A percentile compares a stretch with the other conserved stretches of the same genome.
These are phyloP conservation scores for Malacoctenus gilli DNA, from an alignment of 2,797 vertebrate species.

Conservation along the genomic window DNA sequence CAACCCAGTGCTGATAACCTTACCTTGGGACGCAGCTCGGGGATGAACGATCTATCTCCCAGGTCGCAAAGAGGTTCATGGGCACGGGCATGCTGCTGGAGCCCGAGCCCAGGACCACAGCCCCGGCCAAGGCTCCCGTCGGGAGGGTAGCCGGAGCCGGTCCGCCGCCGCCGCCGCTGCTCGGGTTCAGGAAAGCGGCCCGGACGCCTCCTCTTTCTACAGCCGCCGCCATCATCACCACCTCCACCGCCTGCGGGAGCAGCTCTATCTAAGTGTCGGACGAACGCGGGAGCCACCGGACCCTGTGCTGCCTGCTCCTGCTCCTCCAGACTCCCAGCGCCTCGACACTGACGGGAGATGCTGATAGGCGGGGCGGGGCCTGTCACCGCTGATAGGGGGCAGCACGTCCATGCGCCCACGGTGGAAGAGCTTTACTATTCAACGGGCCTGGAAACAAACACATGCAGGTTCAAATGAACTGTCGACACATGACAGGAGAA, in stretches of 20 bases:
- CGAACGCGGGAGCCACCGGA: slow-evolving; percentile 65
- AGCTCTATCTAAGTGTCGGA: slow-evolving; percentile 74
- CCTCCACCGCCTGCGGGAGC: slow-evolving; percentile 72
- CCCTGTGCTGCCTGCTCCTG: slow-evolving; percentile 54
- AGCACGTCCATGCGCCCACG: slow-evolving; percentile 41
- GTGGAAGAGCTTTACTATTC: slow-evolving; percentile 32
- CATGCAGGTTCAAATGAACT: too few relatives aligned
- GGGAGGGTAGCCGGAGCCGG: slow-evolving; percentile 67
- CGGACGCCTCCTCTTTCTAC: slow-evolving; percentile 83
- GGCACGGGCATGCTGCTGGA: slow-evolving; percentile 79
- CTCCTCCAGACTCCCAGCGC: slow-evolving; percentile 64
- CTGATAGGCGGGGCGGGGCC: slow-evolving; percentile 69
- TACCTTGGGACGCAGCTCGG: slow-evolving; percentile 86
- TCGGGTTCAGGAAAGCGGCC: slow-evolving; percentile 84
- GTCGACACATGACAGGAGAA: too few relatives aligned
- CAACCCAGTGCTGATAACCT: slow-evolving; percentile 24
- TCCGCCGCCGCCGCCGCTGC: slow-evolving; percentile 75
- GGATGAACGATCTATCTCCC: slow-evolving; percentile 85
- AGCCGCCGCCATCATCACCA: slow-evolving; percentile 85
- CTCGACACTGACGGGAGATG: slow-evolving; percentile 51
- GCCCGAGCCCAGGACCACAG: slow-evolving; percentile 71
- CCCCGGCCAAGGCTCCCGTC: slow-evolving; percentile 69
- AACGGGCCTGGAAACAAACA: not conserved
- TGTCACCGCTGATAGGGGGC: slow-evolving; percentile 49
- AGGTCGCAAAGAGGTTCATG: slow-evolving; percentile 85